Percentiles rank a stretch among this genome's conserved stretches.
Evolutionary conservation across 2,113 vertebrate species (phyloP).

Genomic region (Myxocyprinus asiaticus): DNA sequence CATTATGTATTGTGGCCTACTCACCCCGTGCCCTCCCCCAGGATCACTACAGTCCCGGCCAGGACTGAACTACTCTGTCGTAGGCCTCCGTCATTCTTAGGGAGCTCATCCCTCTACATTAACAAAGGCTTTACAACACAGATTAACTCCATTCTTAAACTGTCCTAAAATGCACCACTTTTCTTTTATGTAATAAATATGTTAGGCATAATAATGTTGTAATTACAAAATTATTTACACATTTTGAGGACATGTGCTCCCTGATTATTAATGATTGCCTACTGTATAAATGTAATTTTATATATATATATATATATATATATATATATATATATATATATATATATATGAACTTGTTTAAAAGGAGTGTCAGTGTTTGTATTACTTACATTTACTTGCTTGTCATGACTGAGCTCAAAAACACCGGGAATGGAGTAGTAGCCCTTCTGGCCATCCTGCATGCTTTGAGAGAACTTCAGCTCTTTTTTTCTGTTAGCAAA

Average conservation of each 20-base stretch:
- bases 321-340: no score
- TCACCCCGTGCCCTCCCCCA: conserved; percentile 70
- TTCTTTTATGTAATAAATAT: not conserved
- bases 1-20: conserved; percentile 54
- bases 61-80: conserved; percentile 45
- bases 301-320: no score
- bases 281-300: no score
- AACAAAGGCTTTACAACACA: conserved; percentile 14
- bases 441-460: conserved; percentile 65
- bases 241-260: no score
- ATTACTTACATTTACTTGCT: not conserved
- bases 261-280: no score
- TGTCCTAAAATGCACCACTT: not conserved
- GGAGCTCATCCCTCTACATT: conserved; percentile 58
- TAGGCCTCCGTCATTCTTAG: conserved; percentile 62
- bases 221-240: no score
- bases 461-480: conserved; percentile 65
- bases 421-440: conserved; percentile 67
- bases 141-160: conserved; percentile 10
- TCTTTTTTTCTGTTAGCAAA: no score
- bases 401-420: conserved; percentile 68
- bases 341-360: not conserved
- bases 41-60: conserved; percentile 52
- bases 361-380: not conserved
- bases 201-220: no score